phyloP scores from a whole-genome alignment of 2,888 invertebrate genomes.

The Eurois occulta region DNA sequence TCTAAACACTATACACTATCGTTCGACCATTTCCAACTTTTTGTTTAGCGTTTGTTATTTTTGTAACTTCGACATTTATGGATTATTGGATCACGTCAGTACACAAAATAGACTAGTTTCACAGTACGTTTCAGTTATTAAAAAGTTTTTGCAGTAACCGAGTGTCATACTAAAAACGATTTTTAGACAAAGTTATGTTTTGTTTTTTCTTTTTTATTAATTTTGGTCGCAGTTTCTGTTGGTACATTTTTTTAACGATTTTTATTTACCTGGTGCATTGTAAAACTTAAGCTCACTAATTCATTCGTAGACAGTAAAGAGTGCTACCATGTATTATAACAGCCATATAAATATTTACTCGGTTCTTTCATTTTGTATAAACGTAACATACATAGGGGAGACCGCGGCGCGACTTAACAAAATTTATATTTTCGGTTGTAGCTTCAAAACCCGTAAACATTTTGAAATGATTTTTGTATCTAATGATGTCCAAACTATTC shows the following conservation, averaged over 20 bases:
- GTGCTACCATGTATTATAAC: neutral
- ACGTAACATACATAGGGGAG: too few species aligned
- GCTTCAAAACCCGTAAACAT: too few species aligned
- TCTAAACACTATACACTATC: neutral
- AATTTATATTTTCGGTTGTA: too few species aligned
- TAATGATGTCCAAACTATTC: too few species aligned
- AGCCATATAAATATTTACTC: neutral
- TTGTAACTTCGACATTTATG: neutral
- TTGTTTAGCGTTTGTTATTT: slow-evolving; percentile 13
- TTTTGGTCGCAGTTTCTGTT: neutral
- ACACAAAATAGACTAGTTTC: neutral
- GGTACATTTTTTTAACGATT: neutral
- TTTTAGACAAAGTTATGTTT: neutral
- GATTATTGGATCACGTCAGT: slow-evolving; percentile 4
- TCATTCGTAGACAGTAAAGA: neutral
- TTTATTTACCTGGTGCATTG: too few species aligned
- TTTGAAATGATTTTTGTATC: too few species aligned
- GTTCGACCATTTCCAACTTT: neutral
- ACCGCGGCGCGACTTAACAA: too few species aligned
- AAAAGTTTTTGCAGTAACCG: neutral
- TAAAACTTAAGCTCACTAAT: too few species aligned
- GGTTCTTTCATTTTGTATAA: neutral
- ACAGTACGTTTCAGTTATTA: slow-evolving; percentile 8
- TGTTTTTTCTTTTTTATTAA: neutral
- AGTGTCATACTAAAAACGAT: neutral